A percentile compares a stretch with the other conserved stretches of the same genome.
phyloP scores from a whole-genome alignment of 2,113 vertebrate genomes.

The Sus scrofa region T2T-Sscrofa CM000818.6:68762001-68762500 shows the following conservation, averaged over 20 bases:
- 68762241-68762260: neutral
- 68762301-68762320: constrained; percentile 57
- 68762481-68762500: neutral
- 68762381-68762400: neutral
- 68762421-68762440: constrained; percentile 43
- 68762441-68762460: too few species aligned
- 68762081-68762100: too few species aligned
- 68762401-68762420: constrained; percentile 39
- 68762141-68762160: neutral
- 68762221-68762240: constrained; percentile 48
- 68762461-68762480: neutral
- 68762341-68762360: constrained; percentile 23
- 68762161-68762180: neutral
- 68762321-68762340: constrained; percentile 63
- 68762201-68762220: constrained; percentile 12
- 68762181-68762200: neutral
- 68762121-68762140: too few species aligned
- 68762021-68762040: too few species aligned
- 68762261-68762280: constrained; percentile 56
- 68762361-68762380: neutral
- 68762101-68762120: too few species aligned
- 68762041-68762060: too few species aligned
- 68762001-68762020: too few species aligned
- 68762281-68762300: constrained; percentile 22
- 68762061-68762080: too few species aligned